Percentiles rank a stretch among this genome's conserved stretches.
phyloP scores from a whole-genome alignment of 2,113 vertebrate species.

The Pterocles burchelli region DNA sequence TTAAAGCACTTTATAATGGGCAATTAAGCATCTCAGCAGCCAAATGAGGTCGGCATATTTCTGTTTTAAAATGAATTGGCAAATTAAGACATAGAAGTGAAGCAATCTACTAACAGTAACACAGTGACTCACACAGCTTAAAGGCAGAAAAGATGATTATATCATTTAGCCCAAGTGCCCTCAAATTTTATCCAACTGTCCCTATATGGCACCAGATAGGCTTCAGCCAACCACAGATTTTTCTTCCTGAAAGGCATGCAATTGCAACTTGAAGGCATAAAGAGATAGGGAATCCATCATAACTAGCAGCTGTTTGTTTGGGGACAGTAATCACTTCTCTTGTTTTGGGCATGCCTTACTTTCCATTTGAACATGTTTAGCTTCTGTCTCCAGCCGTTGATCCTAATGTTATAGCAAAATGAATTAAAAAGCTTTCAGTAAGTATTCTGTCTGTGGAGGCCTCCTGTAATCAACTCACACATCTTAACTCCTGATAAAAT shows the following conservation, averaged over 20 bases:
- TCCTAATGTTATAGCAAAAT: background rate
- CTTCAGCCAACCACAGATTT: background rate
- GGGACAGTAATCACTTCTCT: background rate
- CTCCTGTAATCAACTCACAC: background rate
- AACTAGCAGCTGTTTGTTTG: background rate
- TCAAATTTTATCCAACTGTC: background rate
- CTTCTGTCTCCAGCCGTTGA: background rate
- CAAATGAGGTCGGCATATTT: background rate
- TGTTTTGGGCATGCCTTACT: background rate
- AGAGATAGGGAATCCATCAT: background rate
- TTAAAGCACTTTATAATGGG: background rate
- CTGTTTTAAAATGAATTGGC: conserved; percentile 12
- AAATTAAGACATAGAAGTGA: conserved; percentile 7
- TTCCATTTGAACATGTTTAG: background rate
- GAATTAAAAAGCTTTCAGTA: background rate
- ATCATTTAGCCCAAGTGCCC: background rate
- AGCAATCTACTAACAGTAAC: background rate
- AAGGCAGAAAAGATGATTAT: background rate
- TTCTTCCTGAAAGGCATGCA: background rate
- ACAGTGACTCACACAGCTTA: background rate
- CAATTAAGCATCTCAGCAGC: background rate
- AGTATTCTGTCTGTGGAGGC: background rate
- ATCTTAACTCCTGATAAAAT: background rate
- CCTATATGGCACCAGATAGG: background rate
- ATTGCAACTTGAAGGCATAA: background rate